Conservation (phyloP, 1,140 invertebrate species). For the Batillaria attramentaria region DNA sequence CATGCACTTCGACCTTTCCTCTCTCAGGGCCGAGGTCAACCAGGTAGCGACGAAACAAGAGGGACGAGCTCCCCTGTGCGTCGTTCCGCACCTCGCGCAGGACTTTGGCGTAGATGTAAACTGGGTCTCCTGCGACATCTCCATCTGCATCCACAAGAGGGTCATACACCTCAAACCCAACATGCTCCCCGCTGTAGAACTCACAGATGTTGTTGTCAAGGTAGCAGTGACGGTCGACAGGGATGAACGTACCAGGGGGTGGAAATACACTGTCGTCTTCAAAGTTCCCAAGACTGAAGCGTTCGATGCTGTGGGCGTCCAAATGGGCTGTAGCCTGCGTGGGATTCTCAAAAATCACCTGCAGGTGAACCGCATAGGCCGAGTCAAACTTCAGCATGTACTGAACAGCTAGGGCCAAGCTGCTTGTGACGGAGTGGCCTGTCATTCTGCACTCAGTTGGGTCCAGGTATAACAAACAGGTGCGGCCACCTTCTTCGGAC, state of each 20-base stretch:
- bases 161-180: conserved; percentile 56
- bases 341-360: not conserved
- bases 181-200: conserved; percentile 51
- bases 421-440: no score
- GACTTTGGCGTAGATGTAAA: conserved; percentile 49
- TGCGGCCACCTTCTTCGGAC: not conserved
- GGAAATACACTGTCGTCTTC: conserved; percentile 35
- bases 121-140: conserved; percentile 21
- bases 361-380: not conserved
- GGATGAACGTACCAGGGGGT: conserved; percentile 44
- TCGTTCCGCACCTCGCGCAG: conserved; percentile 36
- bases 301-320: not conserved
- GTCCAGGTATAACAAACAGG: not conserved
- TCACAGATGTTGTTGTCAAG: conserved; percentile 46
- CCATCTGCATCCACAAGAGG: conserved; percentile 19
- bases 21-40: conserved; percentile 50
- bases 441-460: no score
- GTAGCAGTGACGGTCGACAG: conserved; percentile 44
- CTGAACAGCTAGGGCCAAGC: no score
- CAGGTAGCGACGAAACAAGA: conserved; percentile 40
- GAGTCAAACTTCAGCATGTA: no score
- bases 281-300: not conserved
- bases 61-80: not conserved
- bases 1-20: conserved; percentile 33
- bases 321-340: not conserved